Conservation (phyloP, 2,113 vertebrate genomes). For the Calonectris borealis region DNA sequence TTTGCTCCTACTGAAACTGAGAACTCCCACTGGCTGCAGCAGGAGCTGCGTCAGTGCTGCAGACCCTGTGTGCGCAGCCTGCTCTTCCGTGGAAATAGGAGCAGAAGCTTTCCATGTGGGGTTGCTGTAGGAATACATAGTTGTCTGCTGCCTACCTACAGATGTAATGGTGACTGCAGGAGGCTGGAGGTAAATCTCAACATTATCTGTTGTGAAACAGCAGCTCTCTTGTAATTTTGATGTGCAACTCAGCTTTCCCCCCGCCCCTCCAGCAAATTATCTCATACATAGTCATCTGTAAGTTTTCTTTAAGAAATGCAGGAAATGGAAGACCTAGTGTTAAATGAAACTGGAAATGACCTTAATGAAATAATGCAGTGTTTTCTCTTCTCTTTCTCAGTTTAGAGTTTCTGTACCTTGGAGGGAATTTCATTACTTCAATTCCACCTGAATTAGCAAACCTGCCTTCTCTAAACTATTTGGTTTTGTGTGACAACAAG, state of each 20-base stretch:
- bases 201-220: neutral
- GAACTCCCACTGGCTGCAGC: neutral
- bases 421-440: slow-evolving; percentile 93
- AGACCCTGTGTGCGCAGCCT: neutral
- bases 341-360: neutral
- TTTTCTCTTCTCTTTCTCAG: slow-evolving; percentile 69
- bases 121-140: neutral
- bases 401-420: slow-evolving; percentile 94
- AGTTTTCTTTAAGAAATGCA: neutral
- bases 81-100: neutral
- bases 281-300: neutral
- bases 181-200: neutral
- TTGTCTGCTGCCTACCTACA: neutral
- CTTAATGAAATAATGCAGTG: neutral
- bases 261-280: neutral
- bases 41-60: neutral
- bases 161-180: neutral
- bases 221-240: neutral
- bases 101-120: neutral
- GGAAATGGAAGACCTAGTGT: neutral
- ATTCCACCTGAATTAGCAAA: slow-evolving; percentile 95
- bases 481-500: slow-evolving; percentile 96
- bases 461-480: slow-evolving; percentile 88
- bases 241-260: neutral
- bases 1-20: neutral